These are phyloP conservation scores for Sinelater perroti DNA, from an alignment of 2,888 invertebrate genomes.

Conservation along the genomic window DNA sequence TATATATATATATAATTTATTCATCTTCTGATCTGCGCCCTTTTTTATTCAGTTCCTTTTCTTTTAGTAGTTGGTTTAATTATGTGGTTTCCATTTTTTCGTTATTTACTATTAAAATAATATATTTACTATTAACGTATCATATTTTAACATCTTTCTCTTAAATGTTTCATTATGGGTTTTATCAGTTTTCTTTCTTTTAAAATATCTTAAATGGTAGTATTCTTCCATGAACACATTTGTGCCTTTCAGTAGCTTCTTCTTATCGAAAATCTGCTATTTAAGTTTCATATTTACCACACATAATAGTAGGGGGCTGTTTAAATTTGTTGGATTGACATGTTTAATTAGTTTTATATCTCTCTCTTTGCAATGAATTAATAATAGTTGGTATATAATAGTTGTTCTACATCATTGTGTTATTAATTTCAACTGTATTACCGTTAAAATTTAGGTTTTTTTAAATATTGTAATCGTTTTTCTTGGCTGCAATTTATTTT, in stretches of 20 bases:
- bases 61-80: not conserved
- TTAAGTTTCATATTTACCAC: slow-evolving; percentile 2
- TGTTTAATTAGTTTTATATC: not conserved
- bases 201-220: not conserved
- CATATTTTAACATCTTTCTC: no score
- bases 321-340: not conserved
- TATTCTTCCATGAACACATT: not conserved
- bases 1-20: not conserved
- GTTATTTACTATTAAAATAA: not conserved
- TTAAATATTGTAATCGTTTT: not conserved
- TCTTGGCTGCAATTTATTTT: not conserved
- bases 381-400: not conserved
- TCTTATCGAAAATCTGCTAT: not conserved
- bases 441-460: not conserved
- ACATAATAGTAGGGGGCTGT: not conserved
- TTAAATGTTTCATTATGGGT: not conserved
- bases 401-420: not conserved
- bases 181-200: not conserved
- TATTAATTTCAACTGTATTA: not conserved
- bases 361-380: slow-evolving; percentile 1
- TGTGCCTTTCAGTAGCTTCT: slow-evolving; percentile 1
- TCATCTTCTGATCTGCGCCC: not conserved
- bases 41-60: not conserved
- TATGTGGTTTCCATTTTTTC: no score
- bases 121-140: not conserved